Evolutionary conservation across 2,113 vertebrate genomes (phyloP).

Genomic region (Epinephelus lanceolatus): DNA sequence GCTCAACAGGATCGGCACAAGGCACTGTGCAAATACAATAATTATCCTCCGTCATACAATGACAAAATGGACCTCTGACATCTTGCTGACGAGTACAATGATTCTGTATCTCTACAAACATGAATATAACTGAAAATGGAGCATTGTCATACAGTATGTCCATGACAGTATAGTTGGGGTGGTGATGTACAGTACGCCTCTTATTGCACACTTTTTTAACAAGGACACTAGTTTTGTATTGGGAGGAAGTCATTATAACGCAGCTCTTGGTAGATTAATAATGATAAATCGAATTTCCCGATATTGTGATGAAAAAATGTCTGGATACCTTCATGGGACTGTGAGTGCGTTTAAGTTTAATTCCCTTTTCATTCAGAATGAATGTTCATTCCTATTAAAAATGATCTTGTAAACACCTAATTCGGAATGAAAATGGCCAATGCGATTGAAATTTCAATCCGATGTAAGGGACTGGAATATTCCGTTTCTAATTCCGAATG

Average conservation of each 20-base stretch:
- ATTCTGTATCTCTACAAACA: constrained; percentile 9
- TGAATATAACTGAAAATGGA: neutral
- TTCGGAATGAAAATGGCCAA: too few relatives aligned
- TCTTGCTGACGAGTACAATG: neutral
- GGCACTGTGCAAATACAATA: neutral
- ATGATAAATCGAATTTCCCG: too few relatives aligned
- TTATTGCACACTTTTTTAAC: constrained; percentile 10
- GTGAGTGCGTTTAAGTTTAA: too few relatives aligned
- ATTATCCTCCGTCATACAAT: neutral
- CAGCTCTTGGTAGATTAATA: too few relatives aligned
- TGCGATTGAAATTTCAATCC: too few relatives aligned
- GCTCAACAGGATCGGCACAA: neutral
- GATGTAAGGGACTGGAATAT: too few relatives aligned
- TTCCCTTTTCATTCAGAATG: too few relatives aligned
- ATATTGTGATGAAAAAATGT: too few relatives aligned
- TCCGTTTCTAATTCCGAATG: too few relatives aligned
- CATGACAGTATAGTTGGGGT: neutral
- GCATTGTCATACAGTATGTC: neutral
- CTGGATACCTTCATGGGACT: too few relatives aligned
- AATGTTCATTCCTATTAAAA: too few relatives aligned
- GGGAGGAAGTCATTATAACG: neutral
- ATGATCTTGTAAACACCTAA: too few relatives aligned
- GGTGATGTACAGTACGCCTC: neutral
- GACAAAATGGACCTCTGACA: neutral
- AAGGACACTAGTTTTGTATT: neutral